Base-by-base conservation (phyloP, 2,888 invertebrate genomes). In the Nowickia ferox region DNA sequence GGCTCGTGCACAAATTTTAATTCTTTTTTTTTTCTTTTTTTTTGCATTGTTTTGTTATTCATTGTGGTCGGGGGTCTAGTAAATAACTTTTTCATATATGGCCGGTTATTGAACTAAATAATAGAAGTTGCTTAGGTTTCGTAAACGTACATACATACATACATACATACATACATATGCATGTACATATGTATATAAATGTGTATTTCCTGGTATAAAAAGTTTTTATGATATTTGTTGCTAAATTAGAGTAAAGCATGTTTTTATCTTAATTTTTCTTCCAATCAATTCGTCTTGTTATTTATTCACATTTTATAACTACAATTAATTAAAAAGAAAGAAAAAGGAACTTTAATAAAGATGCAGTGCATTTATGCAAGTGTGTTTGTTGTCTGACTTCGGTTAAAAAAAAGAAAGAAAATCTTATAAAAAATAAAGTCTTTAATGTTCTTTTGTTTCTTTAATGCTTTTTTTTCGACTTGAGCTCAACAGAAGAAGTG, bases 51-150 rank as follows among this genome's bases (percentile, higher is more conserved):
- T 13, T 19, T 42, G 17, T 66, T 46, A 11, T 69, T 44, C 17
- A 42, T 65, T 59, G 57, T 51, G n/a, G 6, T 53, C 51, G 48
- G 9, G 9, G 63, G 6, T 38, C 22, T 6, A 59, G 42, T 51
- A 53, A 51, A 22, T 77, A 46, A 11, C 17, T 59, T 46, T 79
- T 57, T 55, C 38, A 42, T 46, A 79, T 53, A 83, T 86, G 86
- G 83, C 83, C 86, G 86, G 86, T 86, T 86, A 86, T 86, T 86
- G 86, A 86, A 86, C 86, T 83, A 86, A 65, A 76, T 55, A 74
- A 63, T 59, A 63, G 59, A 46, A 59, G 44, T 48, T 65, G 59
- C 42, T 63, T 59, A 17, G 42, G 51, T 53, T 75, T 75, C 19
- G 46, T 55, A 22, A 22, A 22, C 22, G 30, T 5, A 30, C 6